Base-by-base conservation (phyloP, 2,113 vertebrate genomes). In the Coreoperca whiteheadi region DNA sequence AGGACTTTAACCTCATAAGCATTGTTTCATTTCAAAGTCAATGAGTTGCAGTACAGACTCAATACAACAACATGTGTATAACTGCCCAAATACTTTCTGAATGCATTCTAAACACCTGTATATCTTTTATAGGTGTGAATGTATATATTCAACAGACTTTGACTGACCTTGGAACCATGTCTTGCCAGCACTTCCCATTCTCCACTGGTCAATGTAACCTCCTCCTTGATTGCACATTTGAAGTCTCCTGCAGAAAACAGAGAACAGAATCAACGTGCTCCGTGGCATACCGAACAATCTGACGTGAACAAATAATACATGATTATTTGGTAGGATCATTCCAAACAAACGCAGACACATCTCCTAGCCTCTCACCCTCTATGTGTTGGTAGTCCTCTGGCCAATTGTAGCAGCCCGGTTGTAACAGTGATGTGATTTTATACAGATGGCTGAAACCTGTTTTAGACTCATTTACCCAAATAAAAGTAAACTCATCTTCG, bases 121-220 rank as follows among this genome's bases (percentile, higher is more conserved):
- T 16, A 30, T 61, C 11, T 32, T 79, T 61, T 14, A 41, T 14
- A 54, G 2, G 63, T 61, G 9, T 69, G 37, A 54, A 10, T 69
- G 32, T 28, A 4, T 5, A 60, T 23, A 59, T 74, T 25, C 6
- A 25, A 53, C 1, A 16, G 21, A 25, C 15, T 48, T 23, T 57
- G 21, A 70, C 85, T 87, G 57, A 99, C 98, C 97, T 99, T 99
- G 25, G 98, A 98, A 41, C 98, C 98, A 0, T 99, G 98, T 87
- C 97, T 95, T 0, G 97, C 97, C 88, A 99, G 76, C 56, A 99
- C 98, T 83, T 99, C 98, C 98, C 98, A 99, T 28, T 99, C 98
- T 41, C 98, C 98, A 69, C 93, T 95, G 73, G 98, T 99, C 93
- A 99, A 82, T 1, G 97, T 94, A 8, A 97, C 48, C 90, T 99